phyloP scores from a whole-genome alignment of 2,113 vertebrate species.

The Dicerorhinus sumatrensis region DNA sequence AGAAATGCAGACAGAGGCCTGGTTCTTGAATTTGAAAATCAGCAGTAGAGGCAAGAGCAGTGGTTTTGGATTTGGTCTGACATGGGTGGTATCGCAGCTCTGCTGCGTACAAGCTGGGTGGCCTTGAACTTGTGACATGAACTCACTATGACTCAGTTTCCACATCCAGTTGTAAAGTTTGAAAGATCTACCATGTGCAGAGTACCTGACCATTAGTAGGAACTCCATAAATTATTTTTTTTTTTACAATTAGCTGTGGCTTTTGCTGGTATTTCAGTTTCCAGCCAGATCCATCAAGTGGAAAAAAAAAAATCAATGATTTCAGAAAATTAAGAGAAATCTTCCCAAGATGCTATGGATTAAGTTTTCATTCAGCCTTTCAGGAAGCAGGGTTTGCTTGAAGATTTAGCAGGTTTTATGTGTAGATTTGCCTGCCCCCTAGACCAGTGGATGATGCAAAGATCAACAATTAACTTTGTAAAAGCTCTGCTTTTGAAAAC shows the following conservation, averaged over 20 bases:
- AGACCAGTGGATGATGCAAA: not conserved
- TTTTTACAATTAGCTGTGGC: not conserved
- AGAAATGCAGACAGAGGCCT: not conserved
- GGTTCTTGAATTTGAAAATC: not conserved
- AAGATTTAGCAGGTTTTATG: not conserved
- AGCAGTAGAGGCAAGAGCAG: not conserved
- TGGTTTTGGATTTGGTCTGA: not conserved
- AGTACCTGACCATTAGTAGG: not conserved
- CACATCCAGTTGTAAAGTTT: not conserved
- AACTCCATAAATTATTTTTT: not conserved
- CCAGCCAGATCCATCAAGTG: not conserved
- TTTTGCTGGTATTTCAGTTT: conserved; percentile 46
- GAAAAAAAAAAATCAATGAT: not conserved
- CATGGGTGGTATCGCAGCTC: not conserved
- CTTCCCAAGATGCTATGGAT: not conserved
- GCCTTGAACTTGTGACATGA: not conserved
- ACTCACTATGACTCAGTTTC: not conserved
- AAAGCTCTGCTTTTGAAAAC: conserved; percentile 15
- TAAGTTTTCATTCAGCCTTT: not conserved
- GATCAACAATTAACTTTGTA: not conserved
- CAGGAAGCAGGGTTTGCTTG: not conserved
- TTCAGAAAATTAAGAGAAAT: conserved; percentile 34
- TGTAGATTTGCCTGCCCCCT: not conserved
- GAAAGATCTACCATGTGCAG: not conserved
- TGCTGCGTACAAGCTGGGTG: not conserved